Evolutionary conservation across 2,888 invertebrate species (phyloP).

Genomic region (Hirtodrosophila cameraria): DNA sequence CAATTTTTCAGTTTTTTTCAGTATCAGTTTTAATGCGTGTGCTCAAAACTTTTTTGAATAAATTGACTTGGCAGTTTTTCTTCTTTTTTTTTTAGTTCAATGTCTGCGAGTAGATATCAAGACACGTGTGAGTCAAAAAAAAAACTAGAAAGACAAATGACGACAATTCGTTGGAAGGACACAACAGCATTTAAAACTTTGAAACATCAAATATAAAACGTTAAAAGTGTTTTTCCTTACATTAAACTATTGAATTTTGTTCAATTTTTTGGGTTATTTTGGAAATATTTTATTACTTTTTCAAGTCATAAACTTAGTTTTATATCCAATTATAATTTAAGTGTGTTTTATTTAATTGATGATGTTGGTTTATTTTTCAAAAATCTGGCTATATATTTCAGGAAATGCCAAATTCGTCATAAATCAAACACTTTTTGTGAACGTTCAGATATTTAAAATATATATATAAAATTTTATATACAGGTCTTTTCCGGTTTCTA

Average conservation of each 20-base stretch:
- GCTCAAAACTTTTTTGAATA: conserved; percentile 3
- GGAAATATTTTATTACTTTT: not conserved
- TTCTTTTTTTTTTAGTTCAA: not conserved
- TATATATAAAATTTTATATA: too few species aligned
- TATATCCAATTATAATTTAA: too few species aligned
- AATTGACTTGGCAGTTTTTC: not conserved
- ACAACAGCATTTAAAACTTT: conserved; percentile 21
- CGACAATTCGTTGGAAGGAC: conserved; percentile 33
- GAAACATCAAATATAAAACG: not conserved
- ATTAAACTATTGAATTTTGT: not conserved
- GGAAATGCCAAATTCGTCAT: too few species aligned
- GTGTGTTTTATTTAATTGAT: too few species aligned
- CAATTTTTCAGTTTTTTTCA: conserved; percentile 16
- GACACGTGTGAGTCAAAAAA: conserved; percentile 43
- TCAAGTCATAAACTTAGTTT: too few species aligned
- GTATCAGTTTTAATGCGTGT: not conserved
- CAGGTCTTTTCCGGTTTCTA: too few species aligned
- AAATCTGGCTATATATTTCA: too few species aligned
- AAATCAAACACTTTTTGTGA: too few species aligned
- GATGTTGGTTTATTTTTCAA: too few species aligned
- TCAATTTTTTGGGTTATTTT: conserved; percentile 6
- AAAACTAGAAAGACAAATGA: conserved; percentile 19
- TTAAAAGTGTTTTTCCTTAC: conserved; percentile 11
- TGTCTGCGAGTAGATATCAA: conserved; percentile 7
- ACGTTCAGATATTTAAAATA: too few species aligned